Percentiles rank a stretch among this genome's conserved stretches.
phyloP scores from a whole-genome alignment of 2,797 vertebrate genomes.

The Sciurus carolinensis region DNA sequence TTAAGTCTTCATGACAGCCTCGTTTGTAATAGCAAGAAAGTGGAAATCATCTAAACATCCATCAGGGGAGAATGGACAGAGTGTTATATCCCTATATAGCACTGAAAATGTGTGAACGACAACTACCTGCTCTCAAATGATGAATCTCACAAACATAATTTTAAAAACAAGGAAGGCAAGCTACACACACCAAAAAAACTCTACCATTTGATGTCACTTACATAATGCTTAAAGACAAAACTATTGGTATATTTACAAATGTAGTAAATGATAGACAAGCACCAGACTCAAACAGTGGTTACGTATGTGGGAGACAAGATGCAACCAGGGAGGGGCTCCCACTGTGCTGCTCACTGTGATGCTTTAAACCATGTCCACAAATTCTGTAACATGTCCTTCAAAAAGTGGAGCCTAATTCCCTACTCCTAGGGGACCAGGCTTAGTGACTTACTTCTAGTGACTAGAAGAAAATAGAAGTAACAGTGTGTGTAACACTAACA shows the following conservation, averaged over 20 bases:
- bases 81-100: fast-evolving
- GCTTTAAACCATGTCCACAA: neutral
- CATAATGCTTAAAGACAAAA: neutral
- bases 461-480: neutral
- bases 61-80: neutral
- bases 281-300: neutral
- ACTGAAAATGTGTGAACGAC: fast-evolving
- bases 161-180: neutral
- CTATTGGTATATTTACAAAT: neutral
- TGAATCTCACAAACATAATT: neutral
- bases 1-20: neutral
- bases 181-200: neutral
- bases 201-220: neutral
- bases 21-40: neutral
- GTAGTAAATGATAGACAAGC: neutral
- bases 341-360: fast-evolving
- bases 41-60: neutral
- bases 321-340: fast-evolving
- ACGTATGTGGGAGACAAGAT: neutral
- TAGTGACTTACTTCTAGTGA: neutral
- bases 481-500: neutral
- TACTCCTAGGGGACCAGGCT: neutral
- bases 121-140: neutral
- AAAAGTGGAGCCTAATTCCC: neutral
- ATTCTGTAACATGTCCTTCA: neutral